Conservation (phyloP, 2,888 invertebrate genomes). For the Andricus quercusramuli region DNA sequence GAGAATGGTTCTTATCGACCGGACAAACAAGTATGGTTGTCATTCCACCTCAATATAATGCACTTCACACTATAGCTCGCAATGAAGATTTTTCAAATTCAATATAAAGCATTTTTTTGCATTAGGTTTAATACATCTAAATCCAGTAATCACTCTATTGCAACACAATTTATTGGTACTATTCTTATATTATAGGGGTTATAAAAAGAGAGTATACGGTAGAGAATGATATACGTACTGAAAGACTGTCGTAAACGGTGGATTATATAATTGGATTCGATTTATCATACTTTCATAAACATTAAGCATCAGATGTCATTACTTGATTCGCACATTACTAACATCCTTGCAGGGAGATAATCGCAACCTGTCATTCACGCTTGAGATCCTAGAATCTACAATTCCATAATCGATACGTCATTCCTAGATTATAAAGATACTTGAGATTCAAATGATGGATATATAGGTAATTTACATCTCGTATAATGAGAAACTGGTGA, state of each 20-base stretch:
- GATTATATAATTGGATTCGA: conserved; percentile 16
- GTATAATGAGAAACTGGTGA: background rate
- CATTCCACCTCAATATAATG: conserved; percentile 38
- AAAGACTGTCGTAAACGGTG: background rate
- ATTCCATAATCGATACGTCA: conserved; percentile 21
- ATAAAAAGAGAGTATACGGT: background rate
- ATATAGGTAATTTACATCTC: background rate
- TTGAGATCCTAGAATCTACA: conserved; percentile 13
- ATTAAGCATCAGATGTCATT: conserved; percentile 24
- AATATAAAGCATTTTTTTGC: background rate
- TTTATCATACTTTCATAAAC: conserved; percentile 26
- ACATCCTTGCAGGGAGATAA: conserved; percentile 22
- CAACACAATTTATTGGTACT: background rate
- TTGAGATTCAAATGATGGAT: background rate
- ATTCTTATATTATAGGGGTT: background rate
- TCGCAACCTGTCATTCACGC: conserved; percentile 17
- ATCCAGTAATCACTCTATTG: too few species aligned
- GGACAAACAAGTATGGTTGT: conserved; percentile 36
- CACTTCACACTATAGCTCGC: background rate
- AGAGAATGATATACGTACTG: background rate
- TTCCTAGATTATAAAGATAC: conserved; percentile 11
- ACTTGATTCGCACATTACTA: conserved; percentile 17
- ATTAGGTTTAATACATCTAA: background rate
- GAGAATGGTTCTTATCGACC: conserved; percentile 47
- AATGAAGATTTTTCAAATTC: background rate